Conservation (phyloP, 2,888 invertebrate species). For the Pachycephus smyrnensis region DNA sequence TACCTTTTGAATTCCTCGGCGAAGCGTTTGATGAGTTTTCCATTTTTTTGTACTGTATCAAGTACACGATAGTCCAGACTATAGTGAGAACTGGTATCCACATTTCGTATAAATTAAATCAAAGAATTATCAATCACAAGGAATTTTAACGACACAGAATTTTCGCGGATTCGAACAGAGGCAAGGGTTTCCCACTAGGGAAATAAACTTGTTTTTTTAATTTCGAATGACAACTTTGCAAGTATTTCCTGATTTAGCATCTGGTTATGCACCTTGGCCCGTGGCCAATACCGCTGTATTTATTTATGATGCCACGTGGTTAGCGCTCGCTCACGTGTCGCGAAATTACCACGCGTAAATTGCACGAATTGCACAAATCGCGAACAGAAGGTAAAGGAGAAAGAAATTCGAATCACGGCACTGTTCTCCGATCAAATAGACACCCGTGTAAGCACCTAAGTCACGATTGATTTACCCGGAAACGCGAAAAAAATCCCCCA, state of each 20-base stretch:
- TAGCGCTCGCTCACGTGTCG: slow-evolving; percentile 22
- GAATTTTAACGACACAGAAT: background rate
- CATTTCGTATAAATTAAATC: slow-evolving; percentile 31
- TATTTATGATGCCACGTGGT: slow-evolving; percentile 40
- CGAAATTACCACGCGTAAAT: slow-evolving; percentile 9
- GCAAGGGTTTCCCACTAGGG: background rate
- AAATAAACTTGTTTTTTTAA: background rate
- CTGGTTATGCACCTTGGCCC: slow-evolving; percentile 34
- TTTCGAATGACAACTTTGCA: background rate
- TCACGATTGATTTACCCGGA: slow-evolving; percentile 21
- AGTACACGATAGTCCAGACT: slow-evolving; percentile 47
- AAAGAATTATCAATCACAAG: background rate
- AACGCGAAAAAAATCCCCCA: slow-evolving; percentile 1
- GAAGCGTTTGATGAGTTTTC: slow-evolving; percentile 5
- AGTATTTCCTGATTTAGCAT: slow-evolving; percentile 33
- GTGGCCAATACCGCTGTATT: slow-evolving; percentile 33
- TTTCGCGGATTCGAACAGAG: background rate
- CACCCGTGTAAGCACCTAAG: slow-evolving; percentile 6
- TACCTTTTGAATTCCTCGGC: slow-evolving; percentile 1
- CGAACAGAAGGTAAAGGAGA: background rate
- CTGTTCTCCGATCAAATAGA: slow-evolving; percentile 2
- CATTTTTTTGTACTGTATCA: slow-evolving; percentile 39
- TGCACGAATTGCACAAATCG: background rate
- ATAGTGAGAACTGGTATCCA: slow-evolving; percentile 52
- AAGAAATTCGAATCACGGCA: background rate